phyloP scores from a whole-genome alignment of 2,888 invertebrate species.

The Tinea semifulvella region DNA sequence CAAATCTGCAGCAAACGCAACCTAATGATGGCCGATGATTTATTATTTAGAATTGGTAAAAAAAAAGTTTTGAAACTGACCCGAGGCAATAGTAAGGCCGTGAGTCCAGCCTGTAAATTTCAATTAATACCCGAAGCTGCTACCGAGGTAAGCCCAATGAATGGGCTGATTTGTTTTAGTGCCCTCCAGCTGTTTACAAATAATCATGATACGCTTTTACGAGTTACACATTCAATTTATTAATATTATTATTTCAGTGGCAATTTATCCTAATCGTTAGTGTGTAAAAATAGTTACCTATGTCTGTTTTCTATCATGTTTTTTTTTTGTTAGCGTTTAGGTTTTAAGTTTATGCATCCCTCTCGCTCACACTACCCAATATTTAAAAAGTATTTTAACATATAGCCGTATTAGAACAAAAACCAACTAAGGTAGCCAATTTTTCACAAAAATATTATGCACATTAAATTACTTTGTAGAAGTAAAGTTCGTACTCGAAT shows the following conservation, averaged over 20 bases:
- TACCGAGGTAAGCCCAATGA: conserved; percentile 55
- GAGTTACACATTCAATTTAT: conserved; percentile 61
- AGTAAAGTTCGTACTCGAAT: no score
- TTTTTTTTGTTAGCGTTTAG: no score
- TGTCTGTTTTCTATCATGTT: conserved; percentile 44
- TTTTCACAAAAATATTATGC: no score
- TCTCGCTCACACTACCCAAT: no score
- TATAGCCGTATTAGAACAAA: no score
- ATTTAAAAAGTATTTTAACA: no score
- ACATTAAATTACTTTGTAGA: no score
- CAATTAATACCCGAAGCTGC: conserved; percentile 44
- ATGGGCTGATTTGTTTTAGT: conserved; percentile 57
- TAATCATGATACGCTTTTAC: conserved; percentile 64
- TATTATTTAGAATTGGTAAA: conserved; percentile 6
- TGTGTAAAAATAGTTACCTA: conserved; percentile 50
- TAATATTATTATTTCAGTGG: conserved; percentile 53
- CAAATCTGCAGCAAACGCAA: conserved; percentile 1
- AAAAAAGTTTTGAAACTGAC: conserved; percentile 13
- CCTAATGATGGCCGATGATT: conserved; percentile 5
- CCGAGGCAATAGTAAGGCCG: conserved; percentile 19
- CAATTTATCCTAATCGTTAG: conserved; percentile 61
- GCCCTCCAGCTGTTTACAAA: conserved; percentile 63
- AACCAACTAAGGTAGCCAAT: no score
- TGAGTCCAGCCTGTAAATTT: conserved; percentile 32
- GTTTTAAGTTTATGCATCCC: no score